A percentile compares a stretch with the other conserved stretches of the same genome.
These are phyloP conservation scores for Philopotamus ludificatus DNA, from an alignment of 1,140 invertebrate genomes.

Conservation along the genomic window DNA sequence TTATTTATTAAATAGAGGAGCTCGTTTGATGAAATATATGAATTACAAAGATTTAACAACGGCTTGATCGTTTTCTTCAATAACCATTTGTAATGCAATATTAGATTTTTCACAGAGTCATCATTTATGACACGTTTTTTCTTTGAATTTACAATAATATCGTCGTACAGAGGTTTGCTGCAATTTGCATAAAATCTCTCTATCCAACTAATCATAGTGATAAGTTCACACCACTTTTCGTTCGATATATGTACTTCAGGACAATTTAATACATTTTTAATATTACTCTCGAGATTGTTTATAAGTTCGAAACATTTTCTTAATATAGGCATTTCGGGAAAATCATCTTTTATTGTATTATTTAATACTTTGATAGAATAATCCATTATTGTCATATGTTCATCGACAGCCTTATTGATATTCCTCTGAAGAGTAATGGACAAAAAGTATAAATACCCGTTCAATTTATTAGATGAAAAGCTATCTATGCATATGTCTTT, in stretches of 20 bases:
- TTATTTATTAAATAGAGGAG: conserved; percentile 6
- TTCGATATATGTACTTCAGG: too few species aligned
- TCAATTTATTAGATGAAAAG: conserved; percentile 38
- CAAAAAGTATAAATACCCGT: conserved; percentile 45
- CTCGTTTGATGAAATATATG: background rate
- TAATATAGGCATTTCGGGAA: conserved; percentile 55
- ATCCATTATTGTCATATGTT: conserved; percentile 45
- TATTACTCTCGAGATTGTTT: too few species aligned
- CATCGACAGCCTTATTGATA: background rate
- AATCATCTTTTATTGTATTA: conserved; percentile 49
- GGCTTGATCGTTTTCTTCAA: background rate
- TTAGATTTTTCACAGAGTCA: conserved; percentile 50
- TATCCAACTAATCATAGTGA: conserved; percentile 53
- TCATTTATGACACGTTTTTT: conserved; percentile 47
- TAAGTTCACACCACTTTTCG: conserved; percentile 42
- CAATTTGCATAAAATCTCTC: conserved; percentile 51
- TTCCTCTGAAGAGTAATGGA: conserved; percentile 41
- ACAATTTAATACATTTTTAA: too few species aligned
- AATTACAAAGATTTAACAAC: background rate
- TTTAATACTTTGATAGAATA: conserved; percentile 48
- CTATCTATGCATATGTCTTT: background rate
- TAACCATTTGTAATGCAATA: conserved; percentile 59
- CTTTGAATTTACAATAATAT: conserved; percentile 43
- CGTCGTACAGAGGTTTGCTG: conserved; percentile 45
- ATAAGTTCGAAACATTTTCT: conserved; percentile 48